Percentiles rank a stretch among this genome's conserved stretches.
Conservation (phyloP, 2,888 invertebrate genomes). For the Melikaiella ostensackeni region DNA sequence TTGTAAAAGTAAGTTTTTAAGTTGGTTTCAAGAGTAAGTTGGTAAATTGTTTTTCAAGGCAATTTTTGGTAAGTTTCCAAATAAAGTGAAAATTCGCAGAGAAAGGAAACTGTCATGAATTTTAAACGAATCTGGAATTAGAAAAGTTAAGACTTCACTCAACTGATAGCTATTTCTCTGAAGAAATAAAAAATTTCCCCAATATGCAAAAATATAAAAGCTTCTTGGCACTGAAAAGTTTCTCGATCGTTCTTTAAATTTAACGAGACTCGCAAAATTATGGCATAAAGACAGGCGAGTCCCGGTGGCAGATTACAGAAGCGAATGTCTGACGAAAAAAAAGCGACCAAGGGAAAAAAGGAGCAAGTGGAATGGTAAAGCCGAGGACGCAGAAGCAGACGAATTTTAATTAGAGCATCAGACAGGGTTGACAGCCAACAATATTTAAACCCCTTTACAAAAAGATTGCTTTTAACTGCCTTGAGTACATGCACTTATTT, state of each 20-base stretch:
- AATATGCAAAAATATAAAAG: slow-evolving; percentile 4
- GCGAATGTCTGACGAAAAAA: slow-evolving; percentile 9
- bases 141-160: slow-evolving; percentile 3
- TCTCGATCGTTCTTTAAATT: neutral
- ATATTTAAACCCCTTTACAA: slow-evolving; percentile 45
- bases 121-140: neutral
- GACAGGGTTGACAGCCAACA: slow-evolving; percentile 46
- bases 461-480: neutral
- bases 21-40: neutral
- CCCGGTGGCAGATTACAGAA: slow-evolving; percentile 34
- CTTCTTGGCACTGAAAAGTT: slow-evolving; percentile 8
- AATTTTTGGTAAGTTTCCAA: neutral
- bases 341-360: slow-evolving; percentile 41
- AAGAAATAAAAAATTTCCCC: neutral
- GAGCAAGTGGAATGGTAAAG: slow-evolving; percentile 35
- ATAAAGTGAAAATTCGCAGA: neutral
- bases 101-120: slow-evolving; percentile 1
- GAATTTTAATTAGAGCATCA: slow-evolving; percentile 56
- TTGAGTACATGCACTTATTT: neutral
- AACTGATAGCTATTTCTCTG: neutral
- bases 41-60: too few relatives aligned
- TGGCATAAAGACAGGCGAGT: slow-evolving; percentile 39
- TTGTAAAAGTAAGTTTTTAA: neutral
- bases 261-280: slow-evolving; percentile 5
- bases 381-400: slow-evolving; percentile 42